phyloP scores from a whole-genome alignment of 2,113 vertebrate species.

The Empidonax traillii region DNA sequence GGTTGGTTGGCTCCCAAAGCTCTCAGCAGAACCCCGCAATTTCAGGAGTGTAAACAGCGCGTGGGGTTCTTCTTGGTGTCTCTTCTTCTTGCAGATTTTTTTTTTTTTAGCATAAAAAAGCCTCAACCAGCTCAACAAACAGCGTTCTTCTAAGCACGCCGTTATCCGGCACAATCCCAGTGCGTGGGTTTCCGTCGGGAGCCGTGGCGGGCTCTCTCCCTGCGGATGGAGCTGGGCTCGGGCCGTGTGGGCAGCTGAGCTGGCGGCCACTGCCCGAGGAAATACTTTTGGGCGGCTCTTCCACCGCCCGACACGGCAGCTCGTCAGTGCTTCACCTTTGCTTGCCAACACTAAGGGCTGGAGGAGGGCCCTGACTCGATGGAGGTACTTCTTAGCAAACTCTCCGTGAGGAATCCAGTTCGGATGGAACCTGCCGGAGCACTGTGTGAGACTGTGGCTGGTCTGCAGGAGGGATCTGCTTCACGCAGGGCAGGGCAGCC shows the following conservation, averaged over 20 bases:
- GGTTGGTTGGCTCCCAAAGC: not conserved
- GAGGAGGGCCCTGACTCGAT: not conserved
- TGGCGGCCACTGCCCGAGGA: not conserved
- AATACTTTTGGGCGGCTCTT: not conserved
- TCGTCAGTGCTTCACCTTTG: fast-evolving
- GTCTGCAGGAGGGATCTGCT: not conserved
- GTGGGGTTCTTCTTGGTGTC: not conserved
- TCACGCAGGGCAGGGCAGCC: not conserved
- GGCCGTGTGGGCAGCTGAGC: not conserved
- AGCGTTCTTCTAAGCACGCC: not conserved
- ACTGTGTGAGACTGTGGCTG: fast-evolving
- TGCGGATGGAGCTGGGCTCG: not conserved
- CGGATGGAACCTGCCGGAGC: not conserved
- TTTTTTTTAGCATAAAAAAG: no score
- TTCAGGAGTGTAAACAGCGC: fast-evolving
- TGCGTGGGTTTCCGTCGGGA: fast-evolving
- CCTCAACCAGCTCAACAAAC: not conserved
- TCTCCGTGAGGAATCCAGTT: fast-evolving
- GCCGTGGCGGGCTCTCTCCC: fast-evolving
- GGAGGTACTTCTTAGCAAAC: fast-evolving
- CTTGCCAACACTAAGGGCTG: not conserved
- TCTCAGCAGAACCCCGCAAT: fast-evolving
- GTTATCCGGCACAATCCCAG: fast-evolving
- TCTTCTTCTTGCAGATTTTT: not conserved
- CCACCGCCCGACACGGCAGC: not conserved